Conservation (phyloP, 2,113 vertebrate species). For the Lophura nycthemera region DNA sequence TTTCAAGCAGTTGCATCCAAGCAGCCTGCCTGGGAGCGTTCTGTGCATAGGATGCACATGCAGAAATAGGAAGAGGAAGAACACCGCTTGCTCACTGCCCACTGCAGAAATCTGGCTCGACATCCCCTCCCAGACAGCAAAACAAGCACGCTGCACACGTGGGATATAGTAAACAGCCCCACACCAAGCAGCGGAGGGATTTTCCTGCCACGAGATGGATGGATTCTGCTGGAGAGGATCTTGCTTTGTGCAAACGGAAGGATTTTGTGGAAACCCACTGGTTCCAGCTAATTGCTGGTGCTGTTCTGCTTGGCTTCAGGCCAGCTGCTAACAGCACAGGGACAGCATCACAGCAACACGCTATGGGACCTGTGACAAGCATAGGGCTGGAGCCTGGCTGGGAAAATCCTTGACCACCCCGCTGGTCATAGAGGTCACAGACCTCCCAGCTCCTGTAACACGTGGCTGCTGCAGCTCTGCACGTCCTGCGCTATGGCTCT, state of each 20-base stretch:
- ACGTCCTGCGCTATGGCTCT: fast-evolving
- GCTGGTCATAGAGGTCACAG: fast-evolving
- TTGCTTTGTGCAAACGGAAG: neutral
- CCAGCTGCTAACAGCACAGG: fast-evolving
- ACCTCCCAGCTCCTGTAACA: fast-evolving
- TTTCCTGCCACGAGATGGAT: neutral
- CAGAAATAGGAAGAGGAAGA: neutral
- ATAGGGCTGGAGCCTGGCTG: neutral
- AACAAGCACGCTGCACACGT: neutral
- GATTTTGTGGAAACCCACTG: neutral
- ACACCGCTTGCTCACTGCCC: fast-evolving
- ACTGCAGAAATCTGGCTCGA: neutral
- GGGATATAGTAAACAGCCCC: neutral
- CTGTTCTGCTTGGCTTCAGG: neutral
- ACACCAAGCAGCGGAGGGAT: fast-evolving
- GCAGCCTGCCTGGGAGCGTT: neutral
- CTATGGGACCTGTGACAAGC: fast-evolving
- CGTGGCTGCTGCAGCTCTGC: neutral
- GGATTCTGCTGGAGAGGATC: neutral
- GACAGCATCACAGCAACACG: fast-evolving
- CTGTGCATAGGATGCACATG: neutral
- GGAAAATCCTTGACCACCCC: neutral
- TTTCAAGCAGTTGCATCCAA: neutral
- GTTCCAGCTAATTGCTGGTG: neutral
- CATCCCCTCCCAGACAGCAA: neutral